These are phyloP conservation scores for Palythoa heliodiscus DNA, from an alignment of 92 coral and sea anemone genomes.

Conservation along the genomic window DNA sequence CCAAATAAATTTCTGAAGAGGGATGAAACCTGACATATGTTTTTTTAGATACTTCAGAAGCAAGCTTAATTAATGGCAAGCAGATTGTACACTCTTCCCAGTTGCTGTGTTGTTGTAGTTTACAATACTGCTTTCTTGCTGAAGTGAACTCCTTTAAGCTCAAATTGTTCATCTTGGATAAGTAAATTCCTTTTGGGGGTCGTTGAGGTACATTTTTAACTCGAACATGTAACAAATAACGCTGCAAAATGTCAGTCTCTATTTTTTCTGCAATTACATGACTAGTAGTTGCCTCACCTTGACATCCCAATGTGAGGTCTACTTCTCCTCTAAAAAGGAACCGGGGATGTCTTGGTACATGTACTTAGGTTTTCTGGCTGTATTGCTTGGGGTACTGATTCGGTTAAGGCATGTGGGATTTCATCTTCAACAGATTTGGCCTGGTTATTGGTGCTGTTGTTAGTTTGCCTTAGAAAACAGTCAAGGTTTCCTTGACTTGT, in stretches of 20 bases:
- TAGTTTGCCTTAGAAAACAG: conserved; percentile 25
- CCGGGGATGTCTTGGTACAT: conserved; percentile 35
- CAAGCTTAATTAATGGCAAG: neutral
- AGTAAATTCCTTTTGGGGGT: conserved; percentile 50
- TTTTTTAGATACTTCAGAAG: neutral
- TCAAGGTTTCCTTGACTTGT: conserved; percentile 36
- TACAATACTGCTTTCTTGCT: conserved; percentile 21
- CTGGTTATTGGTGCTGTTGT: conserved; percentile 5
- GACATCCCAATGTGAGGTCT: conserved; percentile 54
- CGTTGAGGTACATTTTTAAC: conserved; percentile 46
- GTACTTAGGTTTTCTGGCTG: neutral
- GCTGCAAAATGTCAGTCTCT: conserved; percentile 8
- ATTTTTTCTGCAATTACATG: neutral
- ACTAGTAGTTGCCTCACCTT: conserved; percentile 15
- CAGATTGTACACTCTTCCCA: neutral
- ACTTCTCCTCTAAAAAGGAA: conserved; percentile 51
- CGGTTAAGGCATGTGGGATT: neutral
- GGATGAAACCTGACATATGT: neutral
- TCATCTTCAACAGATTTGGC: neutral
- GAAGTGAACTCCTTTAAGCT: conserved; percentile 47
- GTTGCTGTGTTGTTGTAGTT: neutral
- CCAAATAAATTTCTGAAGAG: neutral
- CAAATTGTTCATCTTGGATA: conserved; percentile 49
- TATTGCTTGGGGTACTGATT: conserved; percentile 19
- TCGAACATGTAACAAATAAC: conserved; percentile 48